Conservation (phyloP, 92 coral and sea anemone species). For the Isaurus tuberculatus region DNA sequence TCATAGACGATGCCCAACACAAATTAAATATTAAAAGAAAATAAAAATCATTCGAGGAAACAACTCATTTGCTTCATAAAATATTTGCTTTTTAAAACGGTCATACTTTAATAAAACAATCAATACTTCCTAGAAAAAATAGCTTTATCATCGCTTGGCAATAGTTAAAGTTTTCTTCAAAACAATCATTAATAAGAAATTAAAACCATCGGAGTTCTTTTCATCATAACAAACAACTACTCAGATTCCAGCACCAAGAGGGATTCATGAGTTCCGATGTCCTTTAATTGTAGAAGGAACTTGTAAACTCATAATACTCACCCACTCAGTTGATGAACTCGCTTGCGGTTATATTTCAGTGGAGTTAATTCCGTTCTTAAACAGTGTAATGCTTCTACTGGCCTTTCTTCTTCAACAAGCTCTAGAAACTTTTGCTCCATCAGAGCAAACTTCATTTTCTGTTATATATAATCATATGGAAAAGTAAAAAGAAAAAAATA, state of each 20-base stretch:
- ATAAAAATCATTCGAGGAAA: slow-evolving; percentile 49
- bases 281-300: not conserved
- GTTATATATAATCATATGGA: not conserved
- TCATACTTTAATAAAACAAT: not conserved
- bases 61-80: not conserved
- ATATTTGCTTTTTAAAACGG: slow-evolving; percentile 1
- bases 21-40: slow-evolving; percentile 51
- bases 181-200: slow-evolving; percentile 1
- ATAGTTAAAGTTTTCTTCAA: not conserved
- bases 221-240: slow-evolving; percentile 20
- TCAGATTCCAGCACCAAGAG: not conserved
- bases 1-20: slow-evolving; percentile 37
- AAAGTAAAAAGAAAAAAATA: slow-evolving; percentile 8
- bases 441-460: slow-evolving; percentile 98
- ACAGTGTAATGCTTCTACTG: slow-evolving; percentile 93
- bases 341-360: slow-evolving; percentile 85
- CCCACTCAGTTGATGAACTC: slow-evolving; percentile 97
- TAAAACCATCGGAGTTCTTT: not conserved
- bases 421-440: slow-evolving; percentile 98
- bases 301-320: slow-evolving; percentile 50
- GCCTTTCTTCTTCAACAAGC: slow-evolving; percentile 86
- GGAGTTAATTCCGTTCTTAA: slow-evolving; percentile 96
- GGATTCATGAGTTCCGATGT: no score
- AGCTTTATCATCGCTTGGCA: not conserved
- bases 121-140: not conserved